phyloP scores from a whole-genome alignment of 2,888 invertebrate species.

The Halocaridina rubra region DNA sequence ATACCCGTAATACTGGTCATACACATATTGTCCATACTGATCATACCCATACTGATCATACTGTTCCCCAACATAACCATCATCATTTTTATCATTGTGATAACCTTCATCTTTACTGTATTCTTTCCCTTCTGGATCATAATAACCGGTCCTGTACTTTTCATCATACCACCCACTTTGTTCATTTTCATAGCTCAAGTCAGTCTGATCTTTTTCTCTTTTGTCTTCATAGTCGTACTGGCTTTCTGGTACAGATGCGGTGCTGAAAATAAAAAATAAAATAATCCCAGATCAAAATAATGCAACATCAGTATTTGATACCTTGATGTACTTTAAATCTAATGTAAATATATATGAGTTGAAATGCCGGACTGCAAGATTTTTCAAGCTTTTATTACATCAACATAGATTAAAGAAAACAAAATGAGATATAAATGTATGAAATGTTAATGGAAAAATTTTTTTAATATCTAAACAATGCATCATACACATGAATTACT shows the following conservation, averaged over 20 bases:
- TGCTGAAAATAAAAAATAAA: not conserved
- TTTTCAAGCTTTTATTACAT: too few species aligned
- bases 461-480: too few species aligned
- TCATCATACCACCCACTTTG: slow-evolving; percentile 48
- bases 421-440: too few species aligned
- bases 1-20: slow-evolving; percentile 53
- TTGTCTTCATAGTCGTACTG: not conserved
- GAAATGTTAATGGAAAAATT: too few species aligned
- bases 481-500: too few species aligned
- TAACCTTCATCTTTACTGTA: slow-evolving; percentile 49
- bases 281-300: too few species aligned
- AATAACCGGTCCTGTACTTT: slow-evolving; percentile 35
- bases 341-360: too few species aligned
- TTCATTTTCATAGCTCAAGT: slow-evolving; percentile 33
- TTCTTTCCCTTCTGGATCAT: slow-evolving; percentile 47
- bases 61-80: slow-evolving; percentile 48
- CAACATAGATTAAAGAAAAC: too few species aligned
- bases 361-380: too few species aligned
- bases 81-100: slow-evolving; percentile 50
- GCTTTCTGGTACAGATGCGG: not conserved
- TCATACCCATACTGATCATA: slow-evolving; percentile 43
- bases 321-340: too few species aligned
- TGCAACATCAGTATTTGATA: too few species aligned
- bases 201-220: slow-evolving; percentile 2
- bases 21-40: slow-evolving; percentile 33